Base-by-base conservation (phyloP, 2,888 invertebrate genomes). In the Meiosimyza platycephala region DNA sequence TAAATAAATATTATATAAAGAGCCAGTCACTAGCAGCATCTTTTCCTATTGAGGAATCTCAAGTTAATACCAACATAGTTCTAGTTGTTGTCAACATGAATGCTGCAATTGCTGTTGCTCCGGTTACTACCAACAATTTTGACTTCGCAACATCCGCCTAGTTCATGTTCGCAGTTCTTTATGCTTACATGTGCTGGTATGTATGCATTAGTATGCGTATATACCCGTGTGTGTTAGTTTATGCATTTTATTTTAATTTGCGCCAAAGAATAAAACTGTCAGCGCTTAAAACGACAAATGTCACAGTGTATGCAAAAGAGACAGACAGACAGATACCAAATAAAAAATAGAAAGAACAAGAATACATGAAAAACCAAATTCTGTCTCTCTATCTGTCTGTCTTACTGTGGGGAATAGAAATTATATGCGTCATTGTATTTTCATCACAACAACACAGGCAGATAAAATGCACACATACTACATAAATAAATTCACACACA, bases 381-480 rank as follows among this genome's bases (percentile, higher is more conserved):
- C 40, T 60, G 60, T 33, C 60, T 60, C 22, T 60, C 60, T 33
- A 40, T 40, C 40, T 40, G 40, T 60, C 40, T 60, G 60, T 33
- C 60, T 40, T 11, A 13, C 60, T 33, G 47, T 55, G 67, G 22
- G 57, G 51, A 67, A 55, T 57, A 78, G 78, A 78, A 83, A 82
- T 81, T 80, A 83, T 82, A 78, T 80, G 80, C 82, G 79, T 82
- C 82, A 83, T 80, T 78, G 79, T 79, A 78, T 77, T 81, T 80
- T 80, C 81, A 81, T 79, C 79, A 81, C 75, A 28, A 11, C 40
- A 40, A 40, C 40, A 40, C 40, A 40, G 40, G 9, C 40, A 40
- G 40, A 40, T 40, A 40, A 40, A 48, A 52, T 15, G 15, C 64
- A 57, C 52, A 48, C n/a, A 70, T 15, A 33, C 16, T 9, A 40